Base-by-base conservation (phyloP, 2,888 invertebrate genomes). In the Doris montereyensis region DNA sequence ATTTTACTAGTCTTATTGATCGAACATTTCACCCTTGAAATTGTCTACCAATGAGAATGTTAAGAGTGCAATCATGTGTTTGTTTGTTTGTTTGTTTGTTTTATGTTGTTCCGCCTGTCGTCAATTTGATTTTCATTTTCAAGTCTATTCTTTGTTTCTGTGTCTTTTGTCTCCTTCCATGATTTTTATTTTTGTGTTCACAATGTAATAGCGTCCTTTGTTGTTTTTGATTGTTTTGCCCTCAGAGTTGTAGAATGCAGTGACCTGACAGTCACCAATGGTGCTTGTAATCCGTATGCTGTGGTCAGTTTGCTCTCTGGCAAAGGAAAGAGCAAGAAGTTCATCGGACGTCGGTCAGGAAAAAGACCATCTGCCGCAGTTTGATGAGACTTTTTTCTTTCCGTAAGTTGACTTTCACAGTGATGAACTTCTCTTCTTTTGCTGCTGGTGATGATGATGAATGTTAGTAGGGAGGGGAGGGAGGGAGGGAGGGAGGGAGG, bases 341-440 rank as follows among this genome's bases (percentile, higher is more conserved):
- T 1, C 87, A 95, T 91, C 94, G 95, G 89, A 97, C 97, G 52
- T 96, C 96, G 92, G 95, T 95, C 82, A 95, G 94, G 91, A 97
- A 96, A 93, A 97, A 97, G 93, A 97, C 97, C 76, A 95, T 95
- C 83, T 95, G 95, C 97, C 97, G 17, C 95, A 95, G 89, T 97
- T 96, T 92, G 96, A 97, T 89, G 97, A 97, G 92, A 94, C 94
- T 83, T 95, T 97, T 94, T 94, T 89, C 97, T 97, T 90, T 94
- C 94, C 91, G 94, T 93, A 89, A 86, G 88, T 85, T n/a, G n/a
- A n/a, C n/a, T n/a, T n/a, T n/a, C n/a, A n/a, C n/a, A n/a, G n/a
- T n/a, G n/a, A n/a, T n/a, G n/a, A n/a, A n/a, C n/a, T n/a, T n/a
- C n/a, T n/a, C n/a, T n/a, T n/a, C n/a, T n/a, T n/a, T n/a, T n/a